Conservation (phyloP, 64 coral and sea anemone species). For the Platygyra sinensis region DNA sequence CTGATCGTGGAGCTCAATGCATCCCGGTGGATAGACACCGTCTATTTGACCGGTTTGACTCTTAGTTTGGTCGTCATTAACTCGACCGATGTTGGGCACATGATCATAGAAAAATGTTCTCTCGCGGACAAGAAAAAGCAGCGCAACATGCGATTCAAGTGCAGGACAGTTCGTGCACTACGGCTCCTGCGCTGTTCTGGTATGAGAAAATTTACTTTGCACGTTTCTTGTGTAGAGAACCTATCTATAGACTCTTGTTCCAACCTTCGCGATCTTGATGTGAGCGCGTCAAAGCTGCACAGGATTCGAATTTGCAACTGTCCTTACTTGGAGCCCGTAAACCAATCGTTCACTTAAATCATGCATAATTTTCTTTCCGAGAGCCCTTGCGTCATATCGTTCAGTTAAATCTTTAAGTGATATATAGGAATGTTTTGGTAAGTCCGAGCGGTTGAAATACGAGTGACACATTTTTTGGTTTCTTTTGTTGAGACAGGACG, state of each 20-base stretch:
- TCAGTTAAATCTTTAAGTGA: not conserved
- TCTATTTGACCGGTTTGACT: slow-evolving; percentile 20
- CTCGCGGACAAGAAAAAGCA: not conserved
- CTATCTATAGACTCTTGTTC: slow-evolving; percentile 50
- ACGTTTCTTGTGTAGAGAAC: slow-evolving; percentile 13
- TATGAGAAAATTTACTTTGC: slow-evolving; percentile 40
- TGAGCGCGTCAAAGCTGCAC: slow-evolving; percentile 22
- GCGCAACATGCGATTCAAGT: slow-evolving; percentile 43
- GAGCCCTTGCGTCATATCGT: too few species aligned
- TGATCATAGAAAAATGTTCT: slow-evolving; percentile 42
- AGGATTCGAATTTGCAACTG: slow-evolving; percentile 25
- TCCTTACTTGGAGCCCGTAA: slow-evolving; percentile 12
- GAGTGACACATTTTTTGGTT: too few species aligned
- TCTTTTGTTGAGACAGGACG: too few species aligned
- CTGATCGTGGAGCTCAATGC: slow-evolving; percentile 16
- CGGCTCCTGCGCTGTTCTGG: slow-evolving; percentile 31
- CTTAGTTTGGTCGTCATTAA: not conserved
- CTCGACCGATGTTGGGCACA: not conserved
- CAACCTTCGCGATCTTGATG: slow-evolving; percentile 29
- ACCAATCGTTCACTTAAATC: not conserved
- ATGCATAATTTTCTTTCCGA: not conserved
- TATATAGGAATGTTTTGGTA: too few species aligned
- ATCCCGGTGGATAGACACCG: not conserved
- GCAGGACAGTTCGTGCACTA: slow-evolving; percentile 24
- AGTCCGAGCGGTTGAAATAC: too few species aligned